phyloP scores from a whole-genome alignment of 1,140 invertebrate genomes.

The Arctopsyche grandis region DNA sequence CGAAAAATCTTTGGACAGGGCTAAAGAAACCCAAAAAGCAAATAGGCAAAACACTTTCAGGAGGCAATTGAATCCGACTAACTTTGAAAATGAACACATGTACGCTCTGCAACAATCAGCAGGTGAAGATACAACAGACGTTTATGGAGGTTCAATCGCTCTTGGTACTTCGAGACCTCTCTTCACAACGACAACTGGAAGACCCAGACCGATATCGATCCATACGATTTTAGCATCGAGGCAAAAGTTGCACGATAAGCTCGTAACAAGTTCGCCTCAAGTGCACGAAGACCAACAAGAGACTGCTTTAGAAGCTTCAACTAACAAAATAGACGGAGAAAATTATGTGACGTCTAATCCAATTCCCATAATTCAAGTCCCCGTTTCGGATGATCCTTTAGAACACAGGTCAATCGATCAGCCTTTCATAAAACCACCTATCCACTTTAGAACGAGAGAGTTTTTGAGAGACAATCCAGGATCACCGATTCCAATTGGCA shows the following conservation, averaged over 20 bases:
- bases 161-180: conserved; percentile 70
- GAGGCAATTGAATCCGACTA: conserved; percentile 67
- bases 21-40: conserved; percentile 55
- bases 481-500: conserved; percentile 63
- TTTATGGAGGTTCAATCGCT: conserved; percentile 72
- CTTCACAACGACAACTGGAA: conserved; percentile 71
- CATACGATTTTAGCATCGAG: conserved; percentile 61
- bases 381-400: conserved; percentile 57
- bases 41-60: conserved; percentile 65
- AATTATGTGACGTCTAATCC: conserved; percentile 63
- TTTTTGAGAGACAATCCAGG: conserved; percentile 65
- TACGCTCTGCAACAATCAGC: conserved; percentile 65
- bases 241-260: conserved; percentile 62
- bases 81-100: conserved; percentile 63
- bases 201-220: conserved; percentile 63
- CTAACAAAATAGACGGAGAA: conserved; percentile 62
- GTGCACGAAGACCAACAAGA: conserved; percentile 61
- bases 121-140: conserved; percentile 72
- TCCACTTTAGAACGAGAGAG: conserved; percentile 64
- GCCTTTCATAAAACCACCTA: conserved; percentile 63
- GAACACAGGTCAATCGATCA: conserved; percentile 64
- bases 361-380: conserved; percentile 62
- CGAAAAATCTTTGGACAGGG: conserved; percentile 63
- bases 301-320: conserved; percentile 64
- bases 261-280: conserved; percentile 60